Base-by-base conservation (phyloP, 2,888 invertebrate genomes). In the Drosophila birchii region DNA sequence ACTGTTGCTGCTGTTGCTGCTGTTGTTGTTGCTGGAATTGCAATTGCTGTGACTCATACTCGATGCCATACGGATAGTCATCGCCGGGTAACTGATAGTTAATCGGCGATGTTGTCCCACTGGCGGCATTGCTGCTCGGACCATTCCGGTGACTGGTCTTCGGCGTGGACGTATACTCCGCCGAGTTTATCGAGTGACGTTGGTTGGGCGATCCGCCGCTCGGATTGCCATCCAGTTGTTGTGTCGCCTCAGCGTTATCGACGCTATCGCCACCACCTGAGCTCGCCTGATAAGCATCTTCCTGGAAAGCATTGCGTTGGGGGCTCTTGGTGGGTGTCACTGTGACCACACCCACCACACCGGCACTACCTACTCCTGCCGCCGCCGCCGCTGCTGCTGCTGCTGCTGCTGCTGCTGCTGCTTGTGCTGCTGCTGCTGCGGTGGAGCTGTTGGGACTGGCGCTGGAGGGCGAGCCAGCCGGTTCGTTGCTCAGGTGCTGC, bases 101-200 rank as follows among this genome's bases (percentile, higher is more conserved):
- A 58, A 83, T 86, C 58, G 89, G 83, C 55, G 89, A 83, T 49
- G 82, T 80, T 51, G 83, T 81, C 53, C 78, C 83, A 68, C 80
- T 80, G 39, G 53, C 80, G 11, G 41, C 20, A 9, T 38, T 64
- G 26, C 68, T 61, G n/a, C 53, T 73, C 16, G 53, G 41, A 53
- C 67, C 70, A 45, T 56, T 75, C 29, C 57, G 59, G 51, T 53
- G 51, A 61, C 55, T 74, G 47, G 87, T 80, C 70, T 91, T 91
- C 23, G 91, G 90, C 20, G 91, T 91, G 53, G 90, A 86, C 60
- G 79, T 88, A 54, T 81, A 91, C 55, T 91, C 91, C 75, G 81
- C 86, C 26, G 90, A 86, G 69, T 90, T 91, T 58, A 83, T 78
- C 39, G 91, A 90, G 75, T 89, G 81, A 39, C 91, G 90, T 60